Base-by-base conservation (phyloP, 2,113 vertebrate genomes). In the Centrocercus urophasianus region DNA sequence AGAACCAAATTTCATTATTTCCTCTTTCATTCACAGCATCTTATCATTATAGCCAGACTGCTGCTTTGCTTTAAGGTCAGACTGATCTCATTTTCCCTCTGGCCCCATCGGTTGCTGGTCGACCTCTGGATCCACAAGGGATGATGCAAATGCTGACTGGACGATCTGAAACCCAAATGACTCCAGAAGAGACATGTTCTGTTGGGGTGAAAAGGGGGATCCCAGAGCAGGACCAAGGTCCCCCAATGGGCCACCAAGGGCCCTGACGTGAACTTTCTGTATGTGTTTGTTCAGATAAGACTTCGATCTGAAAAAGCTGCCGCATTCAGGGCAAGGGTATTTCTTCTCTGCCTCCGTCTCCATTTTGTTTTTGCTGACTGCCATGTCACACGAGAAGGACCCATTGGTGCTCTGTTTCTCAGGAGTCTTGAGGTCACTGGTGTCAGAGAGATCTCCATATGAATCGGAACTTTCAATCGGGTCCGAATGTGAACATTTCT, bases 111-210 rank as follows among this genome's bases (percentile, higher is more conserved):
- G 98, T 89, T 98, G 99, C 94, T 98, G 98, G 97, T 99, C 99
- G 28, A 98, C 98, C 91, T 99, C 99, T 14, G 99, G 98, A 90
- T 99, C 99, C 89, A 99, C 99, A 71, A 99, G 97, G 21, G 99
- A 99, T 7, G 99, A 99, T 8, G 99, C 99, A 87, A 99, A 99
- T 3, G 99, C 99, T 30, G 99, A 99, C 97, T 99, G 99, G 74
- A 99, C 99, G 89, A 99, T 99, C 98, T 99, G 99, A 97, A 99
- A 99, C 92, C 99, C 99, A 69, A 99, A 99, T 1, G 99, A 99
- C 97, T 99, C 99, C 8, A 99, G 98, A 67, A 99, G 98, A 85
- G 99, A 99, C 99, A 99, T 99, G 98, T 99, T 99, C 98, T 99
- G 99, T 97, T 99, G 99, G 63, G 99, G 98, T 78, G 99, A 99